Base-by-base conservation (phyloP, 2,888 invertebrate species). In the Sacculina carcini region DNA sequence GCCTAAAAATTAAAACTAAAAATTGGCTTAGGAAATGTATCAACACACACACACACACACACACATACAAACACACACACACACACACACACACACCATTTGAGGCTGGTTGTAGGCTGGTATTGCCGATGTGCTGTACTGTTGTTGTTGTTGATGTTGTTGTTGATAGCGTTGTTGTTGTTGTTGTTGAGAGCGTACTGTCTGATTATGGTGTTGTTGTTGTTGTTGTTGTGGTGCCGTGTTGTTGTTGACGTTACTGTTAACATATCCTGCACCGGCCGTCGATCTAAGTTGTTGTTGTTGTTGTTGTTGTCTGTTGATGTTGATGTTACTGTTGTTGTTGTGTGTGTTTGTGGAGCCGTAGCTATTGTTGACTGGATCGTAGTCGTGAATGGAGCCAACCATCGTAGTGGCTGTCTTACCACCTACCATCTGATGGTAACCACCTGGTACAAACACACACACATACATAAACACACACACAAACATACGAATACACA, bases 351-450 rank as follows among this genome's bases (percentile, higher is more conserved):
- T 71, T 55, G 75, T 62, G 21, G 81, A 79, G 48, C 83, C 82
- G 64, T 81, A 83, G 61, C 81, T 76, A 57, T 85, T 82, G 66
- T 83, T 89, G 51, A 92, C 73, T 2, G 94, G 94, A 68, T 96
- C 94, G 64, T 94, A 79, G 65, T 92, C 90, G 29, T 83, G 78
- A 56, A 92, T 82, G n/a, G 86, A 84, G 3, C 87, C 87, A 62
- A 87, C 80, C 62, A 76, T 44, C 19, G 12, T n/a, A 12, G 16
- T 2, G 2, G 12, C 3, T 42, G 6, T 16, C n/a, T 12, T 3
- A 16, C 14, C 14, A 42, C 24, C 48, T 31, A 34, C 48, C 34
- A 19, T 10, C n/a, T 29, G 34, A 10, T 32, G 19, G 23, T 31
- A 48, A 16, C 9, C 34, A 42, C 23, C 14, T 42, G 19, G 5